Percentiles rank a stretch among this genome's conserved stretches.
Conservation (phyloP, 2,888 invertebrate species). For the Platycheirus rosarum region DNA sequence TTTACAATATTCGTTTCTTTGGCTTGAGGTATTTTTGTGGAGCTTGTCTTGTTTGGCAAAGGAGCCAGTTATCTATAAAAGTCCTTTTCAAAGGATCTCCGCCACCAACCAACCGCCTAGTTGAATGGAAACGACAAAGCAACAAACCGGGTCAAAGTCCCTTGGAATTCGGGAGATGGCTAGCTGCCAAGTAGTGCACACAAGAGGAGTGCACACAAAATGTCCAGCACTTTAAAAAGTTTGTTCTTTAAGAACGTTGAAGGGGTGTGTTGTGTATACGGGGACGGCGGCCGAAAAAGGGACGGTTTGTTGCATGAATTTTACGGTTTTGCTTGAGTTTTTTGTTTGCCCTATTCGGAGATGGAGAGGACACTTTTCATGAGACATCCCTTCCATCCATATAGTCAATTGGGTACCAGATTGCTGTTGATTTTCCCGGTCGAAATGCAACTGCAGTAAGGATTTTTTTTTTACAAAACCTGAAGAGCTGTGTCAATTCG, state of each 20-base stretch:
- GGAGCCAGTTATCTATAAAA: slow-evolving; percentile 25
- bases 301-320: slow-evolving; percentile 29
- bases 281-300: background rate
- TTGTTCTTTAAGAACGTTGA: slow-evolving; percentile 35
- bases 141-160: slow-evolving; percentile 71
- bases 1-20: slow-evolving; percentile 16
- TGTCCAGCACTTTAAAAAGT: slow-evolving; percentile 32
- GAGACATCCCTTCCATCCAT: background rate
- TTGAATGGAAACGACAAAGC: background rate
- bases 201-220: slow-evolving; percentile 42
- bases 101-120: background rate
- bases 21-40: slow-evolving; percentile 20
- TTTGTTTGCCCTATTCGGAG: slow-evolving; percentile 4
- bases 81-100: slow-evolving; percentile 43
- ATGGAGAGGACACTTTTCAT: background rate
- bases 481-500: too few relatives aligned
- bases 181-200: slow-evolving; percentile 57
- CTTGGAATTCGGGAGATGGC: slow-evolving; percentile 61
- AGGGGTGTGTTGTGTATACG: too few relatives aligned
- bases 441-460: slow-evolving; percentile 11
- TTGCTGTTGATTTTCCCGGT: slow-evolving; percentile 37
- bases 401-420: slow-evolving; percentile 9
- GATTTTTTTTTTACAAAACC: too few relatives aligned
- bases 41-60: slow-evolving; percentile 15
- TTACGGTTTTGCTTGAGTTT: background rate